Conservation (phyloP, 2,888 invertebrate genomes). For the Lithophane semibrunnea region DNA sequence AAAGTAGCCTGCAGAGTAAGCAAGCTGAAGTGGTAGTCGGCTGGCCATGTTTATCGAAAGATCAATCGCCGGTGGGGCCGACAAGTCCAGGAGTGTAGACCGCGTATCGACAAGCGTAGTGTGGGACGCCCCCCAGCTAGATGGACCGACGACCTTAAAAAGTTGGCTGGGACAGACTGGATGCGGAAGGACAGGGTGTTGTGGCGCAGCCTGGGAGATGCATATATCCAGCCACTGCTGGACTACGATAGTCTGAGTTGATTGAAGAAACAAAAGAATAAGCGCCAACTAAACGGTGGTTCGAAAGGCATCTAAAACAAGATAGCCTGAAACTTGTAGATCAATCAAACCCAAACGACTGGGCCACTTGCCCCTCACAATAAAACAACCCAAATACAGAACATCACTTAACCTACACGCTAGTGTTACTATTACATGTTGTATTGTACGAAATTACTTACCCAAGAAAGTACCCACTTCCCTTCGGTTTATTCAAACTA, state of each 20-base stretch:
- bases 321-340: background rate
- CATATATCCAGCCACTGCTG: too few relatives aligned
- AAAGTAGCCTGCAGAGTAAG: background rate
- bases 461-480: conserved; percentile 62
- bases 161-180: too few relatives aligned
- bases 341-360: conserved; percentile 12
- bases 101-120: too few relatives aligned
- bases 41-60: too few relatives aligned
- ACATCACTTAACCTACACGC: conserved; percentile 37
- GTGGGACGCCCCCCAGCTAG: too few relatives aligned
- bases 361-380: conserved; percentile 15
- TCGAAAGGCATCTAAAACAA: background rate
- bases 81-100: too few relatives aligned
- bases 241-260: too few relatives aligned
- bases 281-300: background rate
- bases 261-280: background rate
- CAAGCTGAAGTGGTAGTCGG: too few relatives aligned
- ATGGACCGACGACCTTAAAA: too few relatives aligned
- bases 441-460: conserved; percentile 58
- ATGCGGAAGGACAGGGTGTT: too few relatives aligned
- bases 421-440: conserved; percentile 31
- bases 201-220: too few relatives aligned
- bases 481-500: conserved; percentile 62
- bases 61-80: too few relatives aligned
- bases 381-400: conserved; percentile 53